These are phyloP conservation scores for Vesta saturnalis DNA, from an alignment of 2,888 invertebrate species.

Conservation along the genomic window DNA sequence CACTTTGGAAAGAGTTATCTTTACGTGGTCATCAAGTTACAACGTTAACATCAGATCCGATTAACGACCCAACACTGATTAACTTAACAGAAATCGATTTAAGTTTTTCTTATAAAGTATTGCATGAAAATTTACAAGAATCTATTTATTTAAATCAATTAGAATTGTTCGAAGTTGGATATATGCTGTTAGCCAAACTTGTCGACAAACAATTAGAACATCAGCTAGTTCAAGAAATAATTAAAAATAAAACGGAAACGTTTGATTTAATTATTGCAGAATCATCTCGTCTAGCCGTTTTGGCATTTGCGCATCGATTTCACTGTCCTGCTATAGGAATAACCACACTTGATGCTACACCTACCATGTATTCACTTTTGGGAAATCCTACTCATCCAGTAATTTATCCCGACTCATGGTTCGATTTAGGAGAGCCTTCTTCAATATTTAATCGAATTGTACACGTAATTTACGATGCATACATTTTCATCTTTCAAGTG, in stretches of 20 bases:
- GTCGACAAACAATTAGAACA: slow-evolving; percentile 34
- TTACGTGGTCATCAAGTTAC: slow-evolving; percentile 63
- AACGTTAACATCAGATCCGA: slow-evolving; percentile 60
- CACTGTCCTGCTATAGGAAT: slow-evolving; percentile 51
- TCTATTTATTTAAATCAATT: background rate
- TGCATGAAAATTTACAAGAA: background rate
- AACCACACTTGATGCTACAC: slow-evolving; percentile 51
- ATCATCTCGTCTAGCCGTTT: slow-evolving; percentile 48
- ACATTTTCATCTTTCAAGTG: background rate
- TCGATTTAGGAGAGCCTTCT: slow-evolving; percentile 43
- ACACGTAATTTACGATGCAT: background rate
- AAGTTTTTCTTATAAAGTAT: slow-evolving; percentile 50
- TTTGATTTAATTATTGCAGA: slow-evolving; percentile 57
- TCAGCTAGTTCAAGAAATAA: slow-evolving; percentile 50
- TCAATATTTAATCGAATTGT: slow-evolving; percentile 49
- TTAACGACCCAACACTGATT: slow-evolving; percentile 55
- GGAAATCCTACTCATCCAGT: slow-evolving; percentile 56
- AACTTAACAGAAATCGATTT: slow-evolving; percentile 61
- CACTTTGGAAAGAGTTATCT: slow-evolving; percentile 53
- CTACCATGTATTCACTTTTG: slow-evolving; percentile 48
- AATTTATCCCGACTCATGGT: slow-evolving; percentile 50
- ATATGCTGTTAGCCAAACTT: background rate
- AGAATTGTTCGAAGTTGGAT: background rate
- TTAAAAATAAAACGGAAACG: slow-evolving; percentile 48
- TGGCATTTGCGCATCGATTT: slow-evolving; percentile 47